Base-by-base conservation (phyloP, 2,113 vertebrate species). In the Romanogobio albipinnatus region DNA sequence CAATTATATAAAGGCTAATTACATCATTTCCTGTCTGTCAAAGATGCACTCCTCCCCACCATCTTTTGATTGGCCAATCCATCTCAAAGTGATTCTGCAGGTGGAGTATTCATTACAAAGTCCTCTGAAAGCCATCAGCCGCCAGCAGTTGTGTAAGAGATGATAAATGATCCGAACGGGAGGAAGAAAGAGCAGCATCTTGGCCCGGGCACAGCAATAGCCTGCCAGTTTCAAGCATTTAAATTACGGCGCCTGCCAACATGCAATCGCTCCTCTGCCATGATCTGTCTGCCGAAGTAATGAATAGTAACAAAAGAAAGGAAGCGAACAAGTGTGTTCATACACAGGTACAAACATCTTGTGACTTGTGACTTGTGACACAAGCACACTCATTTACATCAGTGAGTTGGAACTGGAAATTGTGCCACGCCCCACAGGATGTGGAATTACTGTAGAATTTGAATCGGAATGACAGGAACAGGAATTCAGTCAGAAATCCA, bases 81-180 rank as follows among this genome's bases (percentile, higher is more conserved):
- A 84, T 86, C 78, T 71, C 76, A 88, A 88, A 84, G 81, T 87
- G 81, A 87, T 86, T 89, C 87, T 84, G 75, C 76, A 81, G 84
- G 70, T 87, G 71, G 88, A 90, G 82, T 87, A 85, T 87, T 91
- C 87, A 90, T 87, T 86, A 87, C 36, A 47, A 77, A 84, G 78
- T 59, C 77, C 89, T 89, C 74, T 82, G 75, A 88, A 78, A 77
- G 36, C 73, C 84, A 86, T 86, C 91, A 89, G 86, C 74, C 87
- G 89, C 83, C 81, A 90, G 82, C 77, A 61, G 56, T 82, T 76
- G 62, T 62, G 82, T 87, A 86, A 90, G 90, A 90, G 85, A 85
- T 88, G 89, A 91, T 86, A 87, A 90, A 93, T 84, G 77, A 83
- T 90, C 59, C 14, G 24, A 45, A 82, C 22, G 82, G 64, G 51